Conservation (phyloP, 1,140 invertebrate genomes). For the Conus ventricosus region DNA sequence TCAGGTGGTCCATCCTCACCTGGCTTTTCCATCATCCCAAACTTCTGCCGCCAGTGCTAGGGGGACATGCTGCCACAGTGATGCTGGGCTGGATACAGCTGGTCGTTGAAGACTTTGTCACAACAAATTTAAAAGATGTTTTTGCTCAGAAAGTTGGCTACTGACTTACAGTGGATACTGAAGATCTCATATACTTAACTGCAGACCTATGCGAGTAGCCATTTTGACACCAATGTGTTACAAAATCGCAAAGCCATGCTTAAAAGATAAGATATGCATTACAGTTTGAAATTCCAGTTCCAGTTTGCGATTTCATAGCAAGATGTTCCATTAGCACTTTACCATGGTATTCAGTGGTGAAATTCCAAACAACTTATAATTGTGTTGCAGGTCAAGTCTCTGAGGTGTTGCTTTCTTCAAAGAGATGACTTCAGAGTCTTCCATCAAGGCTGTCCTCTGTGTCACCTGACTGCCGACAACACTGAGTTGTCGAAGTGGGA, state of each 20-base stretch:
- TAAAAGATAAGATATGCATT: no score
- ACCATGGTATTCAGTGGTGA: no score
- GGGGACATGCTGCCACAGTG: slow-evolving; percentile 4
- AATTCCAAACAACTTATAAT: no score
- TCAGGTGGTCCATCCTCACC: background rate
- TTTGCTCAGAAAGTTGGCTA: no score
- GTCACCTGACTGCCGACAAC: background rate
- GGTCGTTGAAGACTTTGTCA: background rate
- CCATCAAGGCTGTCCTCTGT: background rate
- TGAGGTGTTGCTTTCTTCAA: background rate
- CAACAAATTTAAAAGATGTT: background rate
- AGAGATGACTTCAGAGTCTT: background rate
- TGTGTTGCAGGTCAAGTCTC: background rate
- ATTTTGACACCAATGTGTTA: no score
- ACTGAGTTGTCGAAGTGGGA: background rate
- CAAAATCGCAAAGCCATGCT: no score
- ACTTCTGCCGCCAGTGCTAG: background rate
- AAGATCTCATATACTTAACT: no score
- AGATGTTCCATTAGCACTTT: no score
- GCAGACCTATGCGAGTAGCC: no score
- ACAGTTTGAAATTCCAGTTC: no score
- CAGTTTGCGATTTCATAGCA: no score
- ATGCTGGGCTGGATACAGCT: slow-evolving; percentile 15
- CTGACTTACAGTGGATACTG: no score
- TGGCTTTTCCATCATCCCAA: background rate